Base-by-base conservation (phyloP, 2,888 invertebrate genomes). In the Himalopsyche anomala region DNA sequence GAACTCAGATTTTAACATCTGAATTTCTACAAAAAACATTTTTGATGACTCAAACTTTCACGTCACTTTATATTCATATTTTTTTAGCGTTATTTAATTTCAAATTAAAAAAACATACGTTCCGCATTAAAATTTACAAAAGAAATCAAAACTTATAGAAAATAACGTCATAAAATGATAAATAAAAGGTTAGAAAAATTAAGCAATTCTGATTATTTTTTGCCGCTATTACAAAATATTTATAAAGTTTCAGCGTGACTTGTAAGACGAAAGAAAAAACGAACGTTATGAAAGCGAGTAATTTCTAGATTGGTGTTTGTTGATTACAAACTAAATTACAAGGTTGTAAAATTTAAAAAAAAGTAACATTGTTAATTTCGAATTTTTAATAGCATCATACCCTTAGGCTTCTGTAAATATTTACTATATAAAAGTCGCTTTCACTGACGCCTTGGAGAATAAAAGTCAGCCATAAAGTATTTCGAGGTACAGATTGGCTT, bases 151-250 rank as follows among this genome's bases (percentile, higher is more conserved):
- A 45, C 11, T 45, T 45, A 45, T 11, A 15, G 8, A 12, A 51
- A 12, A 15, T 51, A 51, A 12, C 15, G 51, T 15, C 51, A 28
- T 62, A 42, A 83, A n/a, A 83, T 69, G 19, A n/a, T 69, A 42
- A 2, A 12, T 54, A 9, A 81, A 81, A 51, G 51, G 81, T 81
- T 51, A 54, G 38, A 81, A 81, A 19, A 54, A 81, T 28, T 54
- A 36, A 81, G 45, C 15, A 19, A 12, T 62, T 62, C 15, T 19
- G 28, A 19, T 62, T 62, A 11, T 19, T 62, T 62, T 62, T 62
- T 19, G 28, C 62, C 3, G 19, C 19, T 19, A 8, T 62, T 62
- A 62, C 62, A 28, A 0, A 19, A 19, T 19, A 19, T 62, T 62
- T 8, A n/a, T 62, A 9, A 62, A 19, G 28, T 62, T 62, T n/a